A percentile compares a stretch with the other conserved stretches of the same genome.
Evolutionary conservation across 2,113 vertebrate genomes (phyloP).

Genomic region (Gallinago paraguaiae): DNA sequence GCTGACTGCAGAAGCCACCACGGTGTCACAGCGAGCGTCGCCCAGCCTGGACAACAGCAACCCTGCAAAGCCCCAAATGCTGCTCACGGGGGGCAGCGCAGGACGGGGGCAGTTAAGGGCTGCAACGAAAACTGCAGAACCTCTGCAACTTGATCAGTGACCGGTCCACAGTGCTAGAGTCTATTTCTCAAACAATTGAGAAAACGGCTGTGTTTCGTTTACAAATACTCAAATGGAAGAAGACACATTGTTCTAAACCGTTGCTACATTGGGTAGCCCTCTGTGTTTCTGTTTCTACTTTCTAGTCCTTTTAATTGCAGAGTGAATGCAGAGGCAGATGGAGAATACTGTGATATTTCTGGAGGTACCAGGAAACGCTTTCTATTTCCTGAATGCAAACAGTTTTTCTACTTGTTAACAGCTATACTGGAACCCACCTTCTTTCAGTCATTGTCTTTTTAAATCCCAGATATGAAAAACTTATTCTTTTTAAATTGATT

Average conservation of each 20-base stretch:
- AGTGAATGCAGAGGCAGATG: neutral
- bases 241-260: neutral
- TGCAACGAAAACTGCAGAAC: neutral
- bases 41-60: rapidly evolving
- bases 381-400: neutral
- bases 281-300: neutral
- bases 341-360: neutral
- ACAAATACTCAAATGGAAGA: neutral
- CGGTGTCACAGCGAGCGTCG: rapidly evolving
- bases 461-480: neutral
- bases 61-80: neutral
- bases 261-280: neutral
- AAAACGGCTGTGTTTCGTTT: neutral
- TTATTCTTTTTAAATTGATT: neutral
- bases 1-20: neutral
- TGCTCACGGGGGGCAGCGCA: neutral
- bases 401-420: neutral
- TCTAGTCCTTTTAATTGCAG: neutral
- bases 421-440: neutral
- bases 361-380: neutral
- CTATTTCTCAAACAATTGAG: neutral
- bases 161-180: neutral
- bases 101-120: neutral
- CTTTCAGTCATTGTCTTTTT: neutral
- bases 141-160: neutral